These are phyloP conservation scores for Papilio dardanus DNA, from an alignment of 1,140 invertebrate species.

Conservation along the genomic window DNA sequence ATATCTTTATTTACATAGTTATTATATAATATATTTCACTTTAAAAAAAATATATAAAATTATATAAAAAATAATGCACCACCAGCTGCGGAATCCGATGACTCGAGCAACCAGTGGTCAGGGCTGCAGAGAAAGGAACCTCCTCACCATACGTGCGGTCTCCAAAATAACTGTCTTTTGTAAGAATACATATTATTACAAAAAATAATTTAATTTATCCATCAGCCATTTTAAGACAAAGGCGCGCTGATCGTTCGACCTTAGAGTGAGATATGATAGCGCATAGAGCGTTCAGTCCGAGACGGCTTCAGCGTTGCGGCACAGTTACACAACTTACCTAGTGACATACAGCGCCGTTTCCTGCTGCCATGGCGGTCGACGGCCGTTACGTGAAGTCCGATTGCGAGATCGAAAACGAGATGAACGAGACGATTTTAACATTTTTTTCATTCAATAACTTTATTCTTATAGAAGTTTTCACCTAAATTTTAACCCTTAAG, in stretches of 20 bases:
- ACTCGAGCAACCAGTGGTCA: no score
- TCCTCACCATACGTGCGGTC: no score
- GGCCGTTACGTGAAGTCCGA: constrained; percentile 25
- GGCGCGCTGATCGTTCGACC: neutral
- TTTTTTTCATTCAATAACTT: neutral
- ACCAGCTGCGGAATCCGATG: no score
- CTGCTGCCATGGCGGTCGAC: constrained; percentile 23
- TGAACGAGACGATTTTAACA: neutral
- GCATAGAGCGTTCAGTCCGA: neutral
- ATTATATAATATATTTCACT: no score
- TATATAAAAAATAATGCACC: no score
- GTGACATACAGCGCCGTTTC: constrained; percentile 35
- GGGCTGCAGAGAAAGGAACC: no score
- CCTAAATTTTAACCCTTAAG: no score
- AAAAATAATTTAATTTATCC: neutral
- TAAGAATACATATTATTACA: no score
- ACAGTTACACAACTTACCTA: constrained; percentile 30
- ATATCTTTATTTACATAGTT: no score
- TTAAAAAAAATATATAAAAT: no score
- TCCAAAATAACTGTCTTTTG: no score
- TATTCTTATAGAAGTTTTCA: no score
- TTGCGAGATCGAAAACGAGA: constrained; percentile 30
- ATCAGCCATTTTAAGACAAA: neutral
- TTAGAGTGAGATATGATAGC: neutral
- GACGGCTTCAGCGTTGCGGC: constrained; percentile 16